Evolutionary conservation across 1,140 invertebrate genomes (phyloP).

Genomic region (Pantala flavescens): DNA sequence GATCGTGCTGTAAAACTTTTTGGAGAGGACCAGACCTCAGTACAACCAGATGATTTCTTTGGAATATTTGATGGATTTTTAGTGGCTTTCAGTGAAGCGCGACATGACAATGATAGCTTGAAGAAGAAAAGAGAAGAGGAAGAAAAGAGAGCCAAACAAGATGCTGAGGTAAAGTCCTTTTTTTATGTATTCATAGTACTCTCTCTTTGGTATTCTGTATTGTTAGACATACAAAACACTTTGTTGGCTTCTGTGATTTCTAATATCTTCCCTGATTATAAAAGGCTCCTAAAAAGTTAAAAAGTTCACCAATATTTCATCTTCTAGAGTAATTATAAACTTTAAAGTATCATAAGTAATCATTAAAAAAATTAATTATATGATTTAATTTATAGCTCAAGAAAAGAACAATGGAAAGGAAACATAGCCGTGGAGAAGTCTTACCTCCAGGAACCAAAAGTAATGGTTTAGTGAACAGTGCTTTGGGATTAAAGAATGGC

Average conservation of each 20-base stretch:
- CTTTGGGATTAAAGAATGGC: conserved; percentile 14
- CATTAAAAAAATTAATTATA: no score
- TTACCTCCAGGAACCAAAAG: conserved; percentile 38
- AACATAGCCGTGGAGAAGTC: conserved; percentile 57
- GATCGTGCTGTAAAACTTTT: conserved; percentile 78
- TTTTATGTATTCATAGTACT: conserved; percentile 6
- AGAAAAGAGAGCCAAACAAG: conserved; percentile 77
- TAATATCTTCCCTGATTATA: no score
- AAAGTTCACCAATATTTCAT: no score
- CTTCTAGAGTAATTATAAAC: no score
- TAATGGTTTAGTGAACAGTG: conserved; percentile 25
- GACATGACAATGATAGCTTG: conserved; percentile 79
- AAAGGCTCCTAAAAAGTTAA: no score
- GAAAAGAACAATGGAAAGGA: conserved; percentile 76
- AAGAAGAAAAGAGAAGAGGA: conserved; percentile 79
- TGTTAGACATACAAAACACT: conserved; percentile 8
- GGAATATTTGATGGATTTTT: conserved; percentile 88
- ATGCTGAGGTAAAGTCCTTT: conserved; percentile 62
- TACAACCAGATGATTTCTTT: conserved; percentile 94
- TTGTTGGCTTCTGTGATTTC: background rate
- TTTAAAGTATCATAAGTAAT: no score
- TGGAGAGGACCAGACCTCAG: conserved; percentile 75
- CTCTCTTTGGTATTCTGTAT: background rate
- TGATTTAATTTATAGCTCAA: conserved; percentile 46
- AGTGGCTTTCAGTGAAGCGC: conserved; percentile 70